Base-by-base conservation (phyloP, 2,888 invertebrate species). In the Harmothoe impar region DNA sequence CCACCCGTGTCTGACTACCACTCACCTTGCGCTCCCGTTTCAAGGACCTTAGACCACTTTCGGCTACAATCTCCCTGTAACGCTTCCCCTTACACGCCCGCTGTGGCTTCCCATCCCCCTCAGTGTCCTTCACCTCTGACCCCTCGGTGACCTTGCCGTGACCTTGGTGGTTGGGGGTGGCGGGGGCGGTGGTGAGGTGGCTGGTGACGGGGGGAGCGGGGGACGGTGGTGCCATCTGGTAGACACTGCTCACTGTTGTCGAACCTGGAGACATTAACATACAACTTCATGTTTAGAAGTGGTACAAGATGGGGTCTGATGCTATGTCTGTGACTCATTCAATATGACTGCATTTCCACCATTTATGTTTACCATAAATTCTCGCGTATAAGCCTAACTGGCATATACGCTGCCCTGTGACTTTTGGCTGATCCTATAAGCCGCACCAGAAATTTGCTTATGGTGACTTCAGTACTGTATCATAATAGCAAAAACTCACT, bases 1-100 rank as follows among this genome's bases (percentile, higher is more conserved):
- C n/a, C n/a, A n/a, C n/a, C n/a, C n/a, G n/a, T 43, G 3, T 43
- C 43, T 43, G 43, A 10, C 43, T 43, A 43, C 43, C 43, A 43
- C 56, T 51, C 77, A 91, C 91, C 88, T 92, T 92, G n/a, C 92
- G 85, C 31, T 90, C 92, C 43, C 90, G 89, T 89, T 92, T 92
- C 52, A 90, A 89, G 43, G 91, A 23, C 77, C 91, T 91, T 15
- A 91, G 51, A 25, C 94, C 93, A 92, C 92, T 93, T 85, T 93
- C 94, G 23, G 93, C 93, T 20, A 94, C 93, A 35, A 94, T 92
- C 89, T 94, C 94, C 90, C 93, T 94, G 91, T 94, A 94, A 85
- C 94, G 91, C 91, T 94, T 93, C 33, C 94, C 94, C 90, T 94
- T 94, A 78, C 94, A 94, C 5, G 93, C 91, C 51, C 94, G 93